Conservation (phyloP, 2,888 invertebrate genomes). For the Capitulum mitella region DNA sequence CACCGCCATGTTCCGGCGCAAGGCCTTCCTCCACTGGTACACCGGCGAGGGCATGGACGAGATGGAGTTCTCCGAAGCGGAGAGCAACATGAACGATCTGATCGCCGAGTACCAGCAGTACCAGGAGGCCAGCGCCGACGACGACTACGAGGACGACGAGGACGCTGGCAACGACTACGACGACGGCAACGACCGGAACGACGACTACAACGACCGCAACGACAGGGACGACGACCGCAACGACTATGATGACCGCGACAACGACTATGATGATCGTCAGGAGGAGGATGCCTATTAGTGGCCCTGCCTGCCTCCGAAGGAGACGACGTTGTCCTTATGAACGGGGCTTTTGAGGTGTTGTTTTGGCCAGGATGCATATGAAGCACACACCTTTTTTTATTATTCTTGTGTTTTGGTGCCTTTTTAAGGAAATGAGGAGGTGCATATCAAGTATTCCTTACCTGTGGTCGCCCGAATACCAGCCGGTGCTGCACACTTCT, state of each 20-base stretch:
- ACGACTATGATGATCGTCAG: background rate
- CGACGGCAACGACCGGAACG: background rate
- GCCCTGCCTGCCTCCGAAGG: too few species aligned
- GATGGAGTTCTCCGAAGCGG: slow-evolving; percentile 42
- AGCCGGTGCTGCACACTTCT: too few species aligned
- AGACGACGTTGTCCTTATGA: too few species aligned
- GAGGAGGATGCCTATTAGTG: background rate
- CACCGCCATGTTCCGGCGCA: slow-evolving; percentile 63
- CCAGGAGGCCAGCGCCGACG: slow-evolving; percentile 51
- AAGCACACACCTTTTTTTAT: too few species aligned
- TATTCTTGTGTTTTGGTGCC: too few species aligned
- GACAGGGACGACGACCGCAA: background rate
- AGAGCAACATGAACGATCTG: slow-evolving; percentile 52
- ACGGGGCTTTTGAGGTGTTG: too few species aligned
- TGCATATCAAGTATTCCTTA: too few species aligned
- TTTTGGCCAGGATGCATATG: too few species aligned
- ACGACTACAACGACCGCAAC: background rate
- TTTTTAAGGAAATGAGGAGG: too few species aligned
- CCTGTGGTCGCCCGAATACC: too few species aligned
- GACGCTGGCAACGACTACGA: background rate
- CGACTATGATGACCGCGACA: background rate
- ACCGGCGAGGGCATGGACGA: slow-evolving; percentile 56
- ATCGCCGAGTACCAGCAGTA: slow-evolving; percentile 48
- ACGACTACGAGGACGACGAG: background rate
- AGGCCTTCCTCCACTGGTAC: slow-evolving; percentile 54